phyloP scores from a whole-genome alignment of 2,888 invertebrate genomes.

The Nephrotoma appendiculata region DNA sequence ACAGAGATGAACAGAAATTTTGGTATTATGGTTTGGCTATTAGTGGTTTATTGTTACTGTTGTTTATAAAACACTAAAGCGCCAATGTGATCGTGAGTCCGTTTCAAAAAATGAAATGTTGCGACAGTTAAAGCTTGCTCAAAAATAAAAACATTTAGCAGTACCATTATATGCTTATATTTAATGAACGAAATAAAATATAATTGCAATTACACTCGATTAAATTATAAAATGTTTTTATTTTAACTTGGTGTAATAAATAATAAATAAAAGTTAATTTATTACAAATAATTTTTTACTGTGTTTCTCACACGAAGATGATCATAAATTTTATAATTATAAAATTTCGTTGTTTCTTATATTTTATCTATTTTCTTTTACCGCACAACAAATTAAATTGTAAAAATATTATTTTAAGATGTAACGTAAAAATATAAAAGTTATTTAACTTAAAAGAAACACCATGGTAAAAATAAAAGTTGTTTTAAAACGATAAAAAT shows the following conservation, averaged over 20 bases:
- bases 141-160: not conserved
- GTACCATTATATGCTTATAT: not conserved
- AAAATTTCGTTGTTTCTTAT: not conserved
- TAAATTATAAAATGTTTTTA: not conserved
- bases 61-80: not conserved
- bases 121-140: not conserved
- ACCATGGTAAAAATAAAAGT: too few relatives aligned
- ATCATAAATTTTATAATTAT: not conserved
- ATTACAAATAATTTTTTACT: not conserved
- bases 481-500: too few relatives aligned
- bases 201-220: not conserved
- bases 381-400: not conserved
- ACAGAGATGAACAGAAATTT: not conserved
- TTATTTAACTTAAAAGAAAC: not conserved
- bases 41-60: not conserved
- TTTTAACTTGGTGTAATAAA: not conserved
- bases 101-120: not conserved
- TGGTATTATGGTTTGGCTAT: not conserved
- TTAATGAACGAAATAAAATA: not conserved
- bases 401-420: not conserved
- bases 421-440: not conserved
- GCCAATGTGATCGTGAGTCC: not conserved
- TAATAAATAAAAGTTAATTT: not conserved
- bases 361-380: not conserved
- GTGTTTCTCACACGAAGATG: not conserved